These are phyloP conservation scores for Polydrusus pterygomalis DNA, from an alignment of 2,888 invertebrate species.

Conservation along the genomic window DNA sequence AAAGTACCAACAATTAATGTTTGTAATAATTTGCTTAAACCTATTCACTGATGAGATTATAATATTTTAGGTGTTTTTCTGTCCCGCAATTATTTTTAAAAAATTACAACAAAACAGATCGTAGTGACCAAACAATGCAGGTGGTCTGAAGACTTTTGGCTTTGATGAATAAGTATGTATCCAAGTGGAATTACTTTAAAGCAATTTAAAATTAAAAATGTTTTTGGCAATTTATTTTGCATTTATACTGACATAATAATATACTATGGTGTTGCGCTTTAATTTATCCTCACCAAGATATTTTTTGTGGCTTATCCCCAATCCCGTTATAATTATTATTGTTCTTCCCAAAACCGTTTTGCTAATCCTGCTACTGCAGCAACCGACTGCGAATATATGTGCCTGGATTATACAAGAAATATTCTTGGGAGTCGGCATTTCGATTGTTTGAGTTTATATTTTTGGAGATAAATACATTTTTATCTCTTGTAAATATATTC, in stretches of 20 bases:
- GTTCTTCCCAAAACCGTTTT: conserved; percentile 41
- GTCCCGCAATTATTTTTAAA: no score
- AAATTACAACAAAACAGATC: no score
- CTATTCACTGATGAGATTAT: neutral
- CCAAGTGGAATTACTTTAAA: no score
- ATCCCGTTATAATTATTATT: conserved; percentile 43
- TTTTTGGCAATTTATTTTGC: no score
- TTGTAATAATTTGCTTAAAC: neutral
- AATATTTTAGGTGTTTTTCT: neutral
- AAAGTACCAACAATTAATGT: neutral
- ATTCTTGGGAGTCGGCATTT: conserved; percentile 21
- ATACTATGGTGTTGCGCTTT: neutral
- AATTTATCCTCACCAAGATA: conserved; percentile 7
- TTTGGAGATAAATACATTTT: conserved; percentile 9
- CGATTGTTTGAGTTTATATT: conserved; percentile 9
- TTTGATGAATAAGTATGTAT: no score
- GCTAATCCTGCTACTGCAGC: conserved; percentile 45
- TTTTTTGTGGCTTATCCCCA: conserved; percentile 33
- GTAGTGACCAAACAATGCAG: no score
- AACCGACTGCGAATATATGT: conserved; percentile 29
- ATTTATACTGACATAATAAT: neutral
- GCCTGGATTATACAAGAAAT: conserved; percentile 44
- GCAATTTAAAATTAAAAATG: no score
- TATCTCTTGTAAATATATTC: no score
- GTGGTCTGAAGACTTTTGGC: no score